phyloP scores from a whole-genome alignment of 1,140 invertebrate species.

The Euborellia annulipes region DNA sequence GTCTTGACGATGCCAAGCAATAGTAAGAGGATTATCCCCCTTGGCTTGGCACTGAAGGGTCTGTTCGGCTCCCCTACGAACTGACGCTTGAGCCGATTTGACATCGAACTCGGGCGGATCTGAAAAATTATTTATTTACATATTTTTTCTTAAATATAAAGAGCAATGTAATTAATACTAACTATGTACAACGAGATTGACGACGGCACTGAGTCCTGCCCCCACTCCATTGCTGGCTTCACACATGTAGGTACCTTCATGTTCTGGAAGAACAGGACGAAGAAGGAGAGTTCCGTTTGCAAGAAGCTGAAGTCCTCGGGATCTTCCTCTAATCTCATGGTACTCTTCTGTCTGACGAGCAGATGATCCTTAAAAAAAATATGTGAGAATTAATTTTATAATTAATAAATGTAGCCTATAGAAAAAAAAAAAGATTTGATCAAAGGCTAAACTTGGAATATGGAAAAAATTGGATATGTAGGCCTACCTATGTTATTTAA shows the following conservation, averaged over 20 bases:
- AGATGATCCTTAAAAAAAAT: no score
- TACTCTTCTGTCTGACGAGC: slow-evolving; percentile 21
- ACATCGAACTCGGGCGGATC: slow-evolving; percentile 23
- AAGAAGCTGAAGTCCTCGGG: slow-evolving; percentile 17
- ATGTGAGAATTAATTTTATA: no score
- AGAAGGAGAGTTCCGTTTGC: slow-evolving; percentile 32
- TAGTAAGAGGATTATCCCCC: slow-evolving; percentile 32
- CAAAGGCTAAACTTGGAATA: no score
- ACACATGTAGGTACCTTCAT: slow-evolving; percentile 34
- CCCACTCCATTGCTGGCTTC: slow-evolving; percentile 36
- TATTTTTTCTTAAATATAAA: background rate
- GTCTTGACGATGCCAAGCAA: slow-evolving; percentile 25
- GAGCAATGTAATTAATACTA: slow-evolving; percentile 15
- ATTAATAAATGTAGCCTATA: no score
- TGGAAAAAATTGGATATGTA: no score
- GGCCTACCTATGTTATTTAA: no score
- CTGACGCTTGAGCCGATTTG: slow-evolving; percentile 18
- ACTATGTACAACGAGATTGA: slow-evolving; percentile 36
- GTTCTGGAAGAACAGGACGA: slow-evolving; percentile 23
- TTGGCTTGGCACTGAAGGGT: slow-evolving; percentile 29
- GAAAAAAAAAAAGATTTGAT: no score
- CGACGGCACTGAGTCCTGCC: slow-evolving; percentile 33
- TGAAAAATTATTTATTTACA: slow-evolving; percentile 5
- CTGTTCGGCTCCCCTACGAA: slow-evolving; percentile 15
- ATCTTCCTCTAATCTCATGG: slow-evolving; percentile 18